Percentiles rank a stretch among this genome's conserved stretches.
These are phyloP conservation scores for Halictus ligatus DNA, from an alignment of 2,888 invertebrate genomes.

Conservation along the genomic window DNA sequence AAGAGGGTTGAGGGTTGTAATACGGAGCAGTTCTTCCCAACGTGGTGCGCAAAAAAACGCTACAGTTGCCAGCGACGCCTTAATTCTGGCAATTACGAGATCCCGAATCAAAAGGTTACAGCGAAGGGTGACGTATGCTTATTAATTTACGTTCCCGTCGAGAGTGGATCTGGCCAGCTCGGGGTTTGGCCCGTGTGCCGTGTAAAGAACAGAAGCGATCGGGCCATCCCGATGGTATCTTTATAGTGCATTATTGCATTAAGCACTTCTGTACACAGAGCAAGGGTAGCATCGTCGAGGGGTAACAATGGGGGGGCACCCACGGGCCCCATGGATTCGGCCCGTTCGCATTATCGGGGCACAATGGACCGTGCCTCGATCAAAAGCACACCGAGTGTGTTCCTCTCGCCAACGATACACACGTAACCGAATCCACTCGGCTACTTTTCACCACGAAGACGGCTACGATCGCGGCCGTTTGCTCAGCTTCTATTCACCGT, in stretches of 20 bases:
- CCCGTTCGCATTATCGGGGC: constrained; percentile 65
- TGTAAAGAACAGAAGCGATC: constrained; percentile 70
- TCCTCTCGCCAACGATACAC: constrained; percentile 52
- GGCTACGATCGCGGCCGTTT: constrained; percentile 42
- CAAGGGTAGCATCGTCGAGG: constrained; percentile 69
- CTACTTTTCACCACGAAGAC: constrained; percentile 45
- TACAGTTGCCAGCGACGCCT: background rate
- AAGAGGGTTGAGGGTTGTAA: background rate
- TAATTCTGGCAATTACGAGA: constrained; percentile 46
- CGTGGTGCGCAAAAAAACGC: background rate
- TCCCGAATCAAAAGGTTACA: constrained; percentile 26
- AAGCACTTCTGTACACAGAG: constrained; percentile 82
- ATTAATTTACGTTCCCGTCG: constrained; percentile 72
- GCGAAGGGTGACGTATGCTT: constrained; percentile 50
- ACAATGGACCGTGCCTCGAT: constrained; percentile 70
- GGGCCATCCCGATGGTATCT: constrained; percentile 79
- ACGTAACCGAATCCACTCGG: constrained; percentile 56
- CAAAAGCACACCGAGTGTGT: constrained; percentile 66
- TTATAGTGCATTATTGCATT: constrained; percentile 83
- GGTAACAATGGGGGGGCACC: constrained; percentile 73
- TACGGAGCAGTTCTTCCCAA: background rate
- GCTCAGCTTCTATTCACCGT: constrained; percentile 31
- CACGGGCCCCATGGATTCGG: constrained; percentile 66
- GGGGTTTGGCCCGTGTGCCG: constrained; percentile 48
- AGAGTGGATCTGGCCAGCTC: constrained; percentile 45